Evolutionary conservation across 2,888 invertebrate genomes (phyloP), one percentile per base, ranked within the genome.

Genomic region (Drosophila infuscata): DNA sequence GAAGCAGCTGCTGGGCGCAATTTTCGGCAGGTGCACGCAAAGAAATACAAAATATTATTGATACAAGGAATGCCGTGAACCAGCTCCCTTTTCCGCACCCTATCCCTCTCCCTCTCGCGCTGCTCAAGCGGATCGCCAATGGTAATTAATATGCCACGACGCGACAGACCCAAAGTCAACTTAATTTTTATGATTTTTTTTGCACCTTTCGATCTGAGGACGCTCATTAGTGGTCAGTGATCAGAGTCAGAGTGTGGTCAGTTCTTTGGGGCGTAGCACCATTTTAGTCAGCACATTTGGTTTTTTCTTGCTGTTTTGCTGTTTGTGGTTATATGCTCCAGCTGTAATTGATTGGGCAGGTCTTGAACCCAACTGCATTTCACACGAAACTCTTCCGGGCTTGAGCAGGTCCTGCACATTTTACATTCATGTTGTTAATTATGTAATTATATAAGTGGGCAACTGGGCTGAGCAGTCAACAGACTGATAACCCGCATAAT

Each of bases 121-220:
- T 17, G 12, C 9, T 32, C 61, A 63, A 43, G 65, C 62, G 48
- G 43, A 66, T 46, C 53, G 57, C 53, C 59, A 43, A 52, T 62
- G 68, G 82, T 87, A 87, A 87, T 87, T 88, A 87, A 87, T 88
- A 79, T 86, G 79, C 71, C 70, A 64, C 36, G 43, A 56, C n/a
- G 38, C 41, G 3, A 25, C 35, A 9, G n/a, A 41, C 60, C 52
- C 59, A 35, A 15, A 33, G 41, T 25, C 66, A 41, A n/a, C 54
- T 54, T 62, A 46, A 70, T 59, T 62, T 77, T 83, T 72, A 83
- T 83, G 73, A 63, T 77, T 64, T 77, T 82, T 84, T 79, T 85
- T 85, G 84, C 84, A 85, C 84, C 84, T 85, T 87, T 72, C 58
- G 62, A 20, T n/a, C 43, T 20, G 20, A 25, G 25, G 36, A 67